phyloP scores from a whole-genome alignment of 2,888 invertebrate species.

The Volucella bombylans region DNA sequence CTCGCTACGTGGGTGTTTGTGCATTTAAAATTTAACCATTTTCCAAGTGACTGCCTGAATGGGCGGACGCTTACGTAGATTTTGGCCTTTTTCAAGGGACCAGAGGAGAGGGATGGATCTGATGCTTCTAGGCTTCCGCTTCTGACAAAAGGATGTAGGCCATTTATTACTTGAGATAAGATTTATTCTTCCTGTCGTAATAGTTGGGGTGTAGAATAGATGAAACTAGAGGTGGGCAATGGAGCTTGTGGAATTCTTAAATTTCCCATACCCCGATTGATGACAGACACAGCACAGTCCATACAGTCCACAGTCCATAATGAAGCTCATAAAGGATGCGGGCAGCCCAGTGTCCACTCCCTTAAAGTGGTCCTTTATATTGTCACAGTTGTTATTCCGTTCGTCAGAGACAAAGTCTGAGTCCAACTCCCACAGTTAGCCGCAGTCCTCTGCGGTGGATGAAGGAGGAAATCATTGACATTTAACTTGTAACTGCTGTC shows the following conservation, averaged over 20 bases:
- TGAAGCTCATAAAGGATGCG: slow-evolving; percentile 67
- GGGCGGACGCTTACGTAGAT: slow-evolving; percentile 17
- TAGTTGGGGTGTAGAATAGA: not conserved
- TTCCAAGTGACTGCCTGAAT: slow-evolving; percentile 63
- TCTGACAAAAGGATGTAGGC: slow-evolving; percentile 48
- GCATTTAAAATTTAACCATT: slow-evolving; percentile 62
- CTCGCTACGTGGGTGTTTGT: slow-evolving; percentile 38
- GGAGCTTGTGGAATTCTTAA: not conserved
- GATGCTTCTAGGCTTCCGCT: slow-evolving; percentile 49
- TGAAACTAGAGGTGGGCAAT: too few species aligned
- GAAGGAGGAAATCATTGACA: slow-evolving; percentile 65
- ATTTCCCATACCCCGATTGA: not conserved
- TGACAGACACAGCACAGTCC: not conserved
- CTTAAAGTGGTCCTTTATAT: slow-evolving; percentile 28
- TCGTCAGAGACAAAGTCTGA: not conserved
- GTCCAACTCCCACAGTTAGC: not conserved
- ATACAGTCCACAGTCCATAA: slow-evolving; percentile 44
- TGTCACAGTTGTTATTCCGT: slow-evolving; percentile 3
- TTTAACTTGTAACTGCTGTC: slow-evolving; percentile 70
- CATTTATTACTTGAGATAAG: slow-evolving; percentile 69
- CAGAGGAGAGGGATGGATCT: slow-evolving; percentile 50
- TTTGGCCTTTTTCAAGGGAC: slow-evolving; percentile 24
- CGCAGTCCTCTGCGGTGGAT: not conserved
- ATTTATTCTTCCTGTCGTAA: slow-evolving; percentile 57
- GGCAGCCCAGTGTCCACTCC: slow-evolving; percentile 52